These are phyloP conservation scores for Pseudorhombus dupliciocellatus DNA, from an alignment of 2,113 vertebrate genomes.

Conservation along the genomic window DNA sequence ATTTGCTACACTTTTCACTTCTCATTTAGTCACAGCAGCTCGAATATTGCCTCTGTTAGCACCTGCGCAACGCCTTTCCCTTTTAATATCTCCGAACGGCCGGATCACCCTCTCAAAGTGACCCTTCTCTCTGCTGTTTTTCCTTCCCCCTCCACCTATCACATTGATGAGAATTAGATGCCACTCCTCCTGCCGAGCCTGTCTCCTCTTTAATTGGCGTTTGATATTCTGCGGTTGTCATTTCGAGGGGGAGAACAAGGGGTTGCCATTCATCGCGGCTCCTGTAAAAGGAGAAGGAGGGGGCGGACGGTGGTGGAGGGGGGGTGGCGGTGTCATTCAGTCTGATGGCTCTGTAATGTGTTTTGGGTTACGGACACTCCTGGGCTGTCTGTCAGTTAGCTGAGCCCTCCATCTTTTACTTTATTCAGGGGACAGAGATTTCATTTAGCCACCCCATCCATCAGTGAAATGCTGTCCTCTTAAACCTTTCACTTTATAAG, in stretches of 20 bases:
- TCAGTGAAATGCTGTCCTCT: constrained; percentile 53
- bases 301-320: too few species aligned
- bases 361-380: constrained; percentile 68
- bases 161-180: constrained; percentile 75
- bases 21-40: constrained; percentile 29
- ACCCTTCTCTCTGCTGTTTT: constrained; percentile 40
- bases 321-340: constrained; percentile 75
- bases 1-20: constrained; percentile 45
- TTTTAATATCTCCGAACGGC: constrained; percentile 50
- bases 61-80: constrained; percentile 41
- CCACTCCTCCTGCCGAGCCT: constrained; percentile 65
- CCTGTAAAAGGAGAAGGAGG: constrained; percentile 46
- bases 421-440: constrained; percentile 61
- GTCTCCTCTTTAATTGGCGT: constrained; percentile 76
- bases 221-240: constrained; percentile 80
- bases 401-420: constrained; percentile 56
- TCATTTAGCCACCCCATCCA: constrained; percentile 67
- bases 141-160: constrained; percentile 6
- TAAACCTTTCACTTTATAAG: constrained; percentile 51
- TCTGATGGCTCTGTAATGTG: constrained; percentile 76
- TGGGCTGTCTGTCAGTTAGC: constrained; percentile 69
- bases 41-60: constrained; percentile 27
- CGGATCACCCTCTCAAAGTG: constrained; percentile 55
- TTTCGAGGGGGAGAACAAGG: constrained; percentile 70
- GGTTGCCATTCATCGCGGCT: constrained; percentile 67